Evolutionary conservation across 2,797 vertebrate species (phyloP), one percentile per base, ranked within the genome.

Genomic region (Enteromius afrohamiltoni): DNA sequence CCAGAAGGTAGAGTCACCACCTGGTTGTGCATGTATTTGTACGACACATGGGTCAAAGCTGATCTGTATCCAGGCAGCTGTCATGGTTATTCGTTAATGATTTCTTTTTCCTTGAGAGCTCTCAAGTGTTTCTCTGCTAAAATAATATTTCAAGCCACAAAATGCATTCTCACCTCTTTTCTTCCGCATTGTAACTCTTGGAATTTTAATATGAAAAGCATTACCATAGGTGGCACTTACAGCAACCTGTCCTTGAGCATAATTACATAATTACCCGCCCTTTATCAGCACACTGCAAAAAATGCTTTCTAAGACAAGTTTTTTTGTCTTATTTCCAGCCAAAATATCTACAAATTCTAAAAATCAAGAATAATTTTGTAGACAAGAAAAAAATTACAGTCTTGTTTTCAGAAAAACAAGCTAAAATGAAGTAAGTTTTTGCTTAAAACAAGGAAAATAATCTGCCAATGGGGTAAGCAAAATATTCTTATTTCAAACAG

Each of bases 61-160:
- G 42, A 76, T 79, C 76, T 83, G 76, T 42, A 69, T 64, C 49
- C 62, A 47, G 29, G 76, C 60, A 78, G 75, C 73, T 83, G 86
- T 65, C 47, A 53, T 79, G 69, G 85, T 85, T 84, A 85, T 90
- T 86, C 90, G 29, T 85, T 81, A 82, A 89, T 87, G 26, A 73
- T 84, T 77, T 83, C 21, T 34, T 85, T 84, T 47, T 87, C 21
- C 67, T 58, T 26, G 77, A 76, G 85, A 82, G 81, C 71, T 71
- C 86, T 83, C 21, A 82, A 58, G 79, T 83, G 83, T 85, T 79
- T 84, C 85, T 86, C 77, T 83, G 34, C 31, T 80, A 40, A 37
- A 73, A 42, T 68, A 0, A 3, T 55, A 62, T 55, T 70, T 62
- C 62, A 51, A 13, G 19, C 19, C 29, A 31, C 17, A 67, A 34